phyloP scores from a whole-genome alignment of 2,888 invertebrate species.

The Ectobius pallidus region DNA sequence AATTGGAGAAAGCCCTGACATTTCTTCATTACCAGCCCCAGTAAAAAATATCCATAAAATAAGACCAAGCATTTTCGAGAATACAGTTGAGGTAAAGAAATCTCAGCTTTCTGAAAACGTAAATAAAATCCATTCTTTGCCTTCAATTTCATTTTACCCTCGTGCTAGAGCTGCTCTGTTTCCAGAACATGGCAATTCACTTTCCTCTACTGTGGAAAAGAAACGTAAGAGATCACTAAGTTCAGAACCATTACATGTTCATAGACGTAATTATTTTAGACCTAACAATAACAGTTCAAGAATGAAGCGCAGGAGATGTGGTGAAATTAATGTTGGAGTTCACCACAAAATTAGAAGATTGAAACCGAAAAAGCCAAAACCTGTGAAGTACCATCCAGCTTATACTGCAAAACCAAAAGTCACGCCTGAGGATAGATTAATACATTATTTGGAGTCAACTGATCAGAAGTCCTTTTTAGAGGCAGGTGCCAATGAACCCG shows the following conservation, averaged over 20 bases:
- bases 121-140: not conserved
- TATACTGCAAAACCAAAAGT: constrained; percentile 50
- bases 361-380: constrained; percentile 55
- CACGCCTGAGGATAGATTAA: constrained; percentile 43
- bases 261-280: too few relatives aligned
- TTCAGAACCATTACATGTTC: constrained; percentile 45
- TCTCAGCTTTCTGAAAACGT: not conserved
- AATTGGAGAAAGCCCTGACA: not conserved
- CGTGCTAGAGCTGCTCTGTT: constrained; percentile 19
- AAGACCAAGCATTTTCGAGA: not conserved
- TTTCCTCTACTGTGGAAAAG: not conserved
- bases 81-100: too few relatives aligned
- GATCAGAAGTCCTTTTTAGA: not conserved
- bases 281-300: too few relatives aligned
- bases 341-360: constrained; percentile 68
- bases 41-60: not conserved
- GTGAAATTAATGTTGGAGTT: constrained; percentile 71
- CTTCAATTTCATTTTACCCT: not conserved
- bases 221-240: constrained; percentile 40
- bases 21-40: not conserved
- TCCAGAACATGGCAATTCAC: not conserved
- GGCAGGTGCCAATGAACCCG: not conserved
- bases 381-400: constrained; percentile 32
- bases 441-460: not conserved
- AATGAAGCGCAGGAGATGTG: constrained; percentile 55